Evolutionary conservation across 2,797 vertebrate species (phyloP).

Genomic region (Gymnopithys bicolor): DNA sequence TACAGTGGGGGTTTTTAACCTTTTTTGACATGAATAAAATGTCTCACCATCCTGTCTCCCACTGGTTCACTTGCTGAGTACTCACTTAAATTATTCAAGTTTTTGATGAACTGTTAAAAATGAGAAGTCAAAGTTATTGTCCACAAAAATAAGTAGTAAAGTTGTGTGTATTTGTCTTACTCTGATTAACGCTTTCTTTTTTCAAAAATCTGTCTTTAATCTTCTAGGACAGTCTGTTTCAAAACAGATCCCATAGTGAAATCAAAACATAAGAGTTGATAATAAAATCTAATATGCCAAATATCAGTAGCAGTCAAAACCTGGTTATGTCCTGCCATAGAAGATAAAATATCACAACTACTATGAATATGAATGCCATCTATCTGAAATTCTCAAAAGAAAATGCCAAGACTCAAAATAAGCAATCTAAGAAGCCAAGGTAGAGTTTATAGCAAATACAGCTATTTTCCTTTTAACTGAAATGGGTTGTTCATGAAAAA

Average conservation of each 20-base stretch:
- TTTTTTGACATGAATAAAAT: background rate
- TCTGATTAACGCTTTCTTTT: background rate
- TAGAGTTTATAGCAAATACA: background rate
- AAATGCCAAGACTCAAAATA: background rate
- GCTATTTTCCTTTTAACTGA: background rate
- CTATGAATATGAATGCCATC: background rate
- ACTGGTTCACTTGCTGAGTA: background rate
- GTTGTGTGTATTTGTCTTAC: background rate
- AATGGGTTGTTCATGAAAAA: background rate
- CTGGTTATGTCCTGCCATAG: background rate
- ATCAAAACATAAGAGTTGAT: background rate
- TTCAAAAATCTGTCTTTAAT: background rate
- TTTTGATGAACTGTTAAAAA: background rate
- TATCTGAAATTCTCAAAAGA: background rate
- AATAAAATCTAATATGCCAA: slow-evolving; percentile 2
- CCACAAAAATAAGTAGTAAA: background rate
- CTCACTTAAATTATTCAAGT: background rate
- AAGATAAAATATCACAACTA: background rate
- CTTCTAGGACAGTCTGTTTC: background rate
- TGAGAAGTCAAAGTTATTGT: background rate
- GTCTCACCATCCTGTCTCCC: background rate
- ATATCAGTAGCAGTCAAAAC: background rate
- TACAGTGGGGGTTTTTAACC: background rate
- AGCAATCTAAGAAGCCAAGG: background rate
- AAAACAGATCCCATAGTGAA: slow-evolving; percentile 12